Percentiles rank a stretch among this genome's conserved stretches.
Evolutionary conservation across 2,797 vertebrate species (phyloP).

Genomic region (Psittacula echo): DNA sequence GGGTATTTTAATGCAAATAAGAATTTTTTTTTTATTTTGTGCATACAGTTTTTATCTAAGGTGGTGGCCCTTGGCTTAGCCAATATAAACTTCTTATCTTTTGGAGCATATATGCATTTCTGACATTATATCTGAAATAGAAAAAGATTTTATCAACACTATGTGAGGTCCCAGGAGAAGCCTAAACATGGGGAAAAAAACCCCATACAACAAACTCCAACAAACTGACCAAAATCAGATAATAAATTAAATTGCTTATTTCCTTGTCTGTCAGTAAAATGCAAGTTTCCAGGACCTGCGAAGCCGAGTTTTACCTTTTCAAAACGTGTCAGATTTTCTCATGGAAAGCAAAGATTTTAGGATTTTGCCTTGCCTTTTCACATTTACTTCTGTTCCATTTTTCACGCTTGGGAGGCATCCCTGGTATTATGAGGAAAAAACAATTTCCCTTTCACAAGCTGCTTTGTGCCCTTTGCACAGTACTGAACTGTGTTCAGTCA

Average conservation of each 20-base stretch:
- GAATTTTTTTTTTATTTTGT: neutral
- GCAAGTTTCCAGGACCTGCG: neutral
- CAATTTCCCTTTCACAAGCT: neutral
- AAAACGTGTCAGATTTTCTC: neutral
- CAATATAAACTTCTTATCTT: neutral
- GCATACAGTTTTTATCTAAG: neutral
- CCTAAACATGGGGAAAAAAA: neutral
- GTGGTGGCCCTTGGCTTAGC: neutral
- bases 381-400: neutral
- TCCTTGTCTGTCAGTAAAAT: slow-evolving; percentile 9
- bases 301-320: neutral
- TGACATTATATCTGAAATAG: neutral
- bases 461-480: neutral
- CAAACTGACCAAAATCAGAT: neutral
- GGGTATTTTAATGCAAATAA: neutral
- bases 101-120: neutral
- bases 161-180: neutral
- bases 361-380: neutral
- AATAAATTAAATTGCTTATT: neutral
- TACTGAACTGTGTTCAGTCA: neutral
- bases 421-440: neutral
- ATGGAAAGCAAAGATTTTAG: neutral
- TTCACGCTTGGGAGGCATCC: neutral
- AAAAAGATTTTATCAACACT: neutral
- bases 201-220: neutral